Conservation (phyloP, 2,888 invertebrate species). For the Nasonia oneida region DNA sequence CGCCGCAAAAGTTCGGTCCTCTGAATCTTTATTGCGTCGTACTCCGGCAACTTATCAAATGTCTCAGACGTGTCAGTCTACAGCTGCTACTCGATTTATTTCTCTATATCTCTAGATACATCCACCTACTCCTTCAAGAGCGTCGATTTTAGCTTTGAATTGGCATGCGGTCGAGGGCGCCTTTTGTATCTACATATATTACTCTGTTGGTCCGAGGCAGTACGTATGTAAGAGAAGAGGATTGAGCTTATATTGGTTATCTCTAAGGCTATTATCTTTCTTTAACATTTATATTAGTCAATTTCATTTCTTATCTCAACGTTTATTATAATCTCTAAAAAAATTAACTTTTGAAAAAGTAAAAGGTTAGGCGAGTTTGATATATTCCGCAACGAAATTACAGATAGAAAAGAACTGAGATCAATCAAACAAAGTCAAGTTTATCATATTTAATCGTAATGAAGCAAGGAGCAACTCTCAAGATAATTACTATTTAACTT, state of each 20-base stretch:
- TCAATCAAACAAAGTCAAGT: too few relatives aligned
- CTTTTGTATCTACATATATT: background rate
- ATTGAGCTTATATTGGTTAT: background rate
- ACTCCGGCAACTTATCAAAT: constrained; percentile 42
- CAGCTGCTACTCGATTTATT: background rate
- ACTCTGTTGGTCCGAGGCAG: background rate
- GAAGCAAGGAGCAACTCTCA: too few relatives aligned
- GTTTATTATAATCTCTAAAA: too few relatives aligned
- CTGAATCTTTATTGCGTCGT: constrained; percentile 27
- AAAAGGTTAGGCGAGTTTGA: too few relatives aligned
- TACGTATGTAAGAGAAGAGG: background rate
- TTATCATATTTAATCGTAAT: too few relatives aligned
- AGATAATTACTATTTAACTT: too few relatives aligned
- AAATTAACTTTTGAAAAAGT: too few relatives aligned
- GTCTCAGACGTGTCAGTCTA: constrained; percentile 24
- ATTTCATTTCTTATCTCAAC: too few relatives aligned
- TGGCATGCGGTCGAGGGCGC: background rate
- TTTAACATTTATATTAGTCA: background rate
- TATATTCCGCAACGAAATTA: too few relatives aligned
- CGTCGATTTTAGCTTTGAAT: background rate
- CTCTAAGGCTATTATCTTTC: background rate
- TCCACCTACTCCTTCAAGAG: background rate
- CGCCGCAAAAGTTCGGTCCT: background rate
- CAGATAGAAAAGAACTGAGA: too few relatives aligned
- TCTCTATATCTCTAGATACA: background rate